Evolutionary conservation across 2,888 invertebrate species (phyloP), one percentile per base, ranked within the genome.

Genomic region (Athrips mouffetella): DNA sequence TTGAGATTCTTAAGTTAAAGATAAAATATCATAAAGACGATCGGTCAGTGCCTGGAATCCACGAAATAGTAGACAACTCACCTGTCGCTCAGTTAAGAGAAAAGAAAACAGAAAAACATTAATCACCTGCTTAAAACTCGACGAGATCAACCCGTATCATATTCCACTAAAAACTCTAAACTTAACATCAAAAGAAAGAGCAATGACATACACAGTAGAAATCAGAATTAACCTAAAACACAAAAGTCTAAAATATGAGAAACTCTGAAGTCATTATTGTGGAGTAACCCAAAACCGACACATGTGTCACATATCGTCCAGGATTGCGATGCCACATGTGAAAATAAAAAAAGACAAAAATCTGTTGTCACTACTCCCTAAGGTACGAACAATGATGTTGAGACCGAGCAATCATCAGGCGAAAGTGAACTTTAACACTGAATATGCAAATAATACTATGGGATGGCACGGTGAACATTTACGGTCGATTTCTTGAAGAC

Each of bases 271-370:
- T 83, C 82, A 82, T 85, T 85, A 84, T 84, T 79, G 78, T 76
- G 59, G 63, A 78, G 87, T 84, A 87, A 88, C 83, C 75, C 66
- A 76, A 88, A 78, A 87, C 88, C 84, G 65, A 69, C 85, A 87
- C 88, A 87, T 88, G 86, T 88, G 88, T 82, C 82, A 76, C 84
- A 86, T 85, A 85, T 86, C 86, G 82, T 76, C 79, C 85, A 85
- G 80, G 85, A 86, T 87, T 87, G 86, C 87, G 82, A 81, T 79
- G 82, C 86, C 87, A 88, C 83, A 87, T 88, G 87, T 87, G 84
- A 79, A 83, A 79, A 75, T 73, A 80, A 78, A 82, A 82, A 85
- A 82, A 70, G 66, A 77, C 78, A 77, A 79, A 86, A 87, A 88
- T 87, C 87, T 82, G 84, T 85, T 85, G 85, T 86, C 85, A 84